Evolutionary conservation across 2,888 invertebrate genomes (phyloP).

Genomic region (Sipha maydis): DNA sequence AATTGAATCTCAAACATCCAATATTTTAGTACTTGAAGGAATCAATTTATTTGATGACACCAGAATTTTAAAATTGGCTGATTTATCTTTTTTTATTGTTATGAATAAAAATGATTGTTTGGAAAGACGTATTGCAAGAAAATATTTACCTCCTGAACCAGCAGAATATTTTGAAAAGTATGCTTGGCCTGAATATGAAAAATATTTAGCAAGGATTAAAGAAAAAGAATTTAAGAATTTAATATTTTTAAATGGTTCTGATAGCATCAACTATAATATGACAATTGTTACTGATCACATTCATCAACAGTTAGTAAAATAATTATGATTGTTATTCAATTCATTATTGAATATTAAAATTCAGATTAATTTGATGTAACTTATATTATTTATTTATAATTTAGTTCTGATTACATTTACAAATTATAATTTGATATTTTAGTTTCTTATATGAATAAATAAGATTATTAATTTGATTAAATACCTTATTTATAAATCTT

Average conservation of each 20-base stretch:
- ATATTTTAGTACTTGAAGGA: conserved; percentile 61
- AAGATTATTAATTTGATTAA: no score
- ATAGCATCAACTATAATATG: conserved; percentile 43
- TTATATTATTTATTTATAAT: no score
- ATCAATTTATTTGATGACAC: conserved; percentile 58
- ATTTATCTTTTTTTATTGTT: conserved; percentile 56
- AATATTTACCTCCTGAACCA: conserved; percentile 61
- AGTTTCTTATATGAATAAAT: no score
- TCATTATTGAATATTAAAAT: no score
- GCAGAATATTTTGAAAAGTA: conserved; percentile 60
- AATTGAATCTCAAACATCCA: conserved; percentile 61
- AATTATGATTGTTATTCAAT: neutral
- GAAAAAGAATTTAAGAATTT: conserved; percentile 25
- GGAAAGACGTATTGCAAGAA: conserved; percentile 55
- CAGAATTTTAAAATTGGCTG: conserved; percentile 22
- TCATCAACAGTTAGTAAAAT: conserved; percentile 22
- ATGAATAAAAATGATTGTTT: conserved; percentile 53
- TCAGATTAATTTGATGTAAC: no score
- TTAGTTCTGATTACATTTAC: no score
- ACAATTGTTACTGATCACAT: conserved; percentile 34
- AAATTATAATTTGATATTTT: no score
- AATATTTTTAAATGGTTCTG: conserved; percentile 54
- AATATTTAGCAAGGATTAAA: conserved; percentile 29
- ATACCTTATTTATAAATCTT: no score
- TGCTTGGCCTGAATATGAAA: conserved; percentile 61